Percentiles rank a stretch among this genome's conserved stretches.
These are phyloP conservation scores for Lasioglossum marginatum DNA, from an alignment of 2,888 invertebrate species.

Conservation along the genomic window DNA sequence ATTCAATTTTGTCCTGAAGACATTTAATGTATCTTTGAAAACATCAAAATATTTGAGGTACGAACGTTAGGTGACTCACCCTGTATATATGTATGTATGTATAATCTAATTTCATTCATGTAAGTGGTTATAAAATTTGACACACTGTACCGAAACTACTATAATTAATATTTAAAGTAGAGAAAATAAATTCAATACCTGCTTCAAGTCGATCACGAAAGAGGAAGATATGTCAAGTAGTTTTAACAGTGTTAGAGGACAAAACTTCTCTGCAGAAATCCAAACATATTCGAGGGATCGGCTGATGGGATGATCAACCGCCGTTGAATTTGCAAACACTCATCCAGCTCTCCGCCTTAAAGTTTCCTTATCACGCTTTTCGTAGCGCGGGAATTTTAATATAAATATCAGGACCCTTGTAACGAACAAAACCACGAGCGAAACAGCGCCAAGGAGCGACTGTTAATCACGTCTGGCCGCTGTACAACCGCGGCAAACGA, in stretches of 20 bases:
- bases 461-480: slow-evolving; percentile 69
- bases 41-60: too few species aligned
- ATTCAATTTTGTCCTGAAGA: too few species aligned
- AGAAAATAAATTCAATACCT: too few species aligned
- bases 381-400: slow-evolving; percentile 41
- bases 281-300: background rate
- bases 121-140: too few species aligned
- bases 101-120: too few species aligned
- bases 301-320: background rate
- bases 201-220: background rate
- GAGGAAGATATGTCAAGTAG: background rate
- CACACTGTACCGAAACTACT: too few species aligned
- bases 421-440: slow-evolving; percentile 53
- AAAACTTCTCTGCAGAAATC: too few species aligned
- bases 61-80: too few species aligned
- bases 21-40: too few species aligned
- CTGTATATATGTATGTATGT: too few species aligned
- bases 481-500: slow-evolving; percentile 57
- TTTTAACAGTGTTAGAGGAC: background rate
- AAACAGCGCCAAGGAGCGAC: slow-evolving; percentile 55
- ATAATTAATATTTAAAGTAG: too few species aligned
- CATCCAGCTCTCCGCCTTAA: background rate
- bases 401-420: slow-evolving; percentile 41
- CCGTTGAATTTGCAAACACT: background rate
- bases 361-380: slow-evolving; percentile 13